Conservation (phyloP, 2,797 vertebrate species). For the Thalassophryne amazonica region DNA sequence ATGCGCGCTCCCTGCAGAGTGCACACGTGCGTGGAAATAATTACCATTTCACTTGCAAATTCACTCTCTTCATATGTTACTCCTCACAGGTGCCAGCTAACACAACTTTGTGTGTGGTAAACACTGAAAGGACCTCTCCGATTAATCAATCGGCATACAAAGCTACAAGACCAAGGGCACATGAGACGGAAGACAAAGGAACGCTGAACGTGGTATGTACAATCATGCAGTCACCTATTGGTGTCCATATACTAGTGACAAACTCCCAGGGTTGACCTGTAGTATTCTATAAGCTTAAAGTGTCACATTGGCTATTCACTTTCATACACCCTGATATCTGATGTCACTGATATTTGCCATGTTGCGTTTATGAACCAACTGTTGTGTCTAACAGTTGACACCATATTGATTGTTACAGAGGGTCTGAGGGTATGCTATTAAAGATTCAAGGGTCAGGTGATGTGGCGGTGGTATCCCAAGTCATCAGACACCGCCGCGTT, state of each 20-base stretch:
- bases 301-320: conserved; percentile 14
- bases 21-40: conserved; percentile 22
- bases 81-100: conserved; percentile 71
- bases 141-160: conserved; percentile 61
- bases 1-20: conserved; percentile 13
- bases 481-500: conserved; percentile 75
- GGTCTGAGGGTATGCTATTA: conserved; percentile 73
- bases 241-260: neutral
- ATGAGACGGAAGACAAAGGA: conserved; percentile 73
- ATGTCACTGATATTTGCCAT: conserved; percentile 34
- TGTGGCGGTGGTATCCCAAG: conserved; percentile 75
- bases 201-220: conserved; percentile 83
- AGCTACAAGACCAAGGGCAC: conserved; percentile 75
- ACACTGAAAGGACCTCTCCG: conserved; percentile 86
- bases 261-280: neutral
- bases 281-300: neutral
- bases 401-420: conserved; percentile 65
- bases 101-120: conserved; percentile 63
- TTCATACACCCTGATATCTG: conserved; percentile 13
- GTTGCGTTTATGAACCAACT: conserved; percentile 41
- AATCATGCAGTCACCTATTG: conserved; percentile 1
- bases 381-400: conserved; percentile 52
- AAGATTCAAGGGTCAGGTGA: conserved; percentile 78
- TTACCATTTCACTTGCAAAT: conserved; percentile 32
- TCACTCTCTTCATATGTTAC: conserved; percentile 30